Base-by-base conservation (phyloP, 2,797 vertebrate species). In the Silurus lanzhouensis region DNA sequence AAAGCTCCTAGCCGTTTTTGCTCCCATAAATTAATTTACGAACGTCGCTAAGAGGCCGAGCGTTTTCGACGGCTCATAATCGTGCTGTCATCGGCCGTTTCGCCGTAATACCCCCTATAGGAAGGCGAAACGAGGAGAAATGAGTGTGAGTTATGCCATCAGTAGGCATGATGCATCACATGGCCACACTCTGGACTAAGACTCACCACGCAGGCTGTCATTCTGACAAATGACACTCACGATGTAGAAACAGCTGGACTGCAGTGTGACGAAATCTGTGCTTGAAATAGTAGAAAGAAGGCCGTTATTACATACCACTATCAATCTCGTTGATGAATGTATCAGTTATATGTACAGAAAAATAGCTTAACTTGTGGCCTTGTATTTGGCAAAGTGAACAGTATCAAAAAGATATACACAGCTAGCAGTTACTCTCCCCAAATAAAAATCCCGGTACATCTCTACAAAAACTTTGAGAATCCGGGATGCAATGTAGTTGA, bases 11-110 rank as follows among this genome's bases (percentile, higher is more conserved):
- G 76, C 77, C 14, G 22, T 64, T 83, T 60, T 86, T 22, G 83
- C 76, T 88, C 84, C 84, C 81, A 79, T 76, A 82, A 84, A 85
- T 81, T 89, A 68, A 87, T 84, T 88, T 77, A 78, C 72, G 82
- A 86, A 83, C 58, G 83, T 68, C n/a, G 75, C 80, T 79, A 58
- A 82, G 84, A 74, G 86, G 80, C 27, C 46, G 61, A 81, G 87
- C 48, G 12, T 52, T 67, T 38, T 14, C 22, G 31, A 61, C 57
- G 76, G 31, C 57, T 61, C 76, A 22, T 78, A 22, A 60, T 44
- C 57, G 6, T 38, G 57, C 76, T 78, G 76, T 78, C 76, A 78
- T 27, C 76, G 12, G 17, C 57, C 12, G 13, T 44, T 61, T 61
- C 57, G 20, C 76, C 38, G 76, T 19, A 78, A 38, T 44, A 60